Percentiles rank a stretch among this genome's conserved stretches.
These are phyloP conservation scores for Chirona hameri DNA, from an alignment of 2,888 invertebrate species.

Conservation along the genomic window DNA sequence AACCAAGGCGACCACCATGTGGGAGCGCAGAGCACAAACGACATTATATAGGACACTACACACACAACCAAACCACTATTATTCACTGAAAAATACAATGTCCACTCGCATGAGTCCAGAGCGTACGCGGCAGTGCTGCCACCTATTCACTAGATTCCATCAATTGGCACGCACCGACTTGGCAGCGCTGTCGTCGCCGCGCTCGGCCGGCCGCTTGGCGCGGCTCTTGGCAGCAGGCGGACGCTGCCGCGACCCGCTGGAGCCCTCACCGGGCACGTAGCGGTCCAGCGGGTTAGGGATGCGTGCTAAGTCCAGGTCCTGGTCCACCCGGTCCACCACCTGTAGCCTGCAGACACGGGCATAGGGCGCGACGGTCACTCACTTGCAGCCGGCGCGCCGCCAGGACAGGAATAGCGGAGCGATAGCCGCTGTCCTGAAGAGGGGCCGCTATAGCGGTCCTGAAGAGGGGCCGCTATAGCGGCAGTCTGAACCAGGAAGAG, in stretches of 20 bases:
- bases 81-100: too few relatives aligned
- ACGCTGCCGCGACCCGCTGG: conserved; percentile 55
- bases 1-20: too few relatives aligned
- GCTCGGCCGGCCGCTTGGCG: conserved; percentile 46
- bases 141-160: background rate
- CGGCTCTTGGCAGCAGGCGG: conserved; percentile 54
- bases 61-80: too few relatives aligned
- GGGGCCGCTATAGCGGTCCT: background rate
- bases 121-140: too few relatives aligned
- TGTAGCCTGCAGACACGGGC: background rate
- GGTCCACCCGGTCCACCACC: conserved; percentile 41
- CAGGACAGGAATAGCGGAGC: conserved; percentile 26
- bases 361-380: background rate
- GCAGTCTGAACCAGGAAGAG: too few relatives aligned
- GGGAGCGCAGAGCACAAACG: too few relatives aligned
- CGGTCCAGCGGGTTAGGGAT: conserved; percentile 69
- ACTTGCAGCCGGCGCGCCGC: background rate
- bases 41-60: too few relatives aligned
- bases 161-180: conserved; percentile 6
- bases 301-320: conserved; percentile 70
- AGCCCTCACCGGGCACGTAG: conserved; percentile 51
- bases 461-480: too few relatives aligned
- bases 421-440: background rate
- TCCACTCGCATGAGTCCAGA: too few relatives aligned
- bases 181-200: conserved; percentile 25